Percentiles rank a stretch among this genome's conserved stretches.
phyloP scores from a whole-genome alignment of 1,140 invertebrate genomes.

The Chrysomallon squamiferum region DNA sequence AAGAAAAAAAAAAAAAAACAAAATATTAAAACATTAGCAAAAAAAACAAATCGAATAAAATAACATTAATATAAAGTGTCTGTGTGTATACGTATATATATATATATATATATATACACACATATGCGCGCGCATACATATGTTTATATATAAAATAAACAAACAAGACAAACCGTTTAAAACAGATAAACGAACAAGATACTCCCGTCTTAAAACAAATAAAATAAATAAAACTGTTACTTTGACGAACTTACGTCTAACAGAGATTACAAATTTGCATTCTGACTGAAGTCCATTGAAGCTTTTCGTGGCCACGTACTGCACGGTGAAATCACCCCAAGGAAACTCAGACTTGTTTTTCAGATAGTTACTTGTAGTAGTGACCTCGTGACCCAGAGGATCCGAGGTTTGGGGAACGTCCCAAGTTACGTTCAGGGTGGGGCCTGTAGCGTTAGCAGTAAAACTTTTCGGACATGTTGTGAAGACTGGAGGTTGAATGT shows the following conservation, averaged over 20 bases:
- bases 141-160: background rate
- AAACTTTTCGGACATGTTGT: conserved; percentile 17
- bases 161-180: background rate
- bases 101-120: too few species aligned
- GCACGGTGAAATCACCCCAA: conserved; percentile 34
- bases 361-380: conserved; percentile 25
- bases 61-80: too few species aligned
- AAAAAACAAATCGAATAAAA: too few species aligned
- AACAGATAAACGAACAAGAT: background rate
- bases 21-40: too few species aligned
- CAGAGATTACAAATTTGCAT: conserved; percentile 26
- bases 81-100: too few species aligned
- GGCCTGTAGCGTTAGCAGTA: background rate
- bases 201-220: too few species aligned
- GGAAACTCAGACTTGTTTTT: conserved; percentile 17
- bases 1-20: too few species aligned
- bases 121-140: too few species aligned
- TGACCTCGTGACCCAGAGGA: conserved; percentile 19
- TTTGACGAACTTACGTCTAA: conserved; percentile 36
- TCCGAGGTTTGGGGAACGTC: conserved; percentile 25
- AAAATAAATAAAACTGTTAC: too few species aligned
- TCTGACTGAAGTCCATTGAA: conserved; percentile 31
- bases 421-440: conserved; percentile 21
- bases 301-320: conserved; percentile 29
- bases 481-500: conserved; percentile 34